Evolutionary conservation across 2,797 vertebrate genomes (phyloP), one percentile per base, ranked within the genome.

Genomic region (Glossophaga mutica): DNA sequence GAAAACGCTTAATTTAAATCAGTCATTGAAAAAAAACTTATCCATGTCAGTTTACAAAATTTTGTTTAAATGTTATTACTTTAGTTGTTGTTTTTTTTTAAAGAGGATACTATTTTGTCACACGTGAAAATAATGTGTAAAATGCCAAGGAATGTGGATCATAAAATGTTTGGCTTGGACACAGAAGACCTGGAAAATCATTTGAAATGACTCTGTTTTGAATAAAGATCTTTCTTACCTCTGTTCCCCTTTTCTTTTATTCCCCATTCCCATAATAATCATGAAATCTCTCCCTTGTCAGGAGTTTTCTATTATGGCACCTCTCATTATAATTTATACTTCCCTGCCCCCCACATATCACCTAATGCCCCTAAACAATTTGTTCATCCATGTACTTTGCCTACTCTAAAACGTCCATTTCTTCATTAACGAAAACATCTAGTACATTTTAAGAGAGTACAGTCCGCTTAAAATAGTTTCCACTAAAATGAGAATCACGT

Each of bases 1-100:
- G 48, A 97, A 21, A 87, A 82, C 7, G 50, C 46, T 76, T 76
- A 89, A 91, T 89, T 87, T 92, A 94, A 96, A 91, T 90, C 52
- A 94, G 18, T 73, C 88, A 95, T 94, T 95, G 71, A 87, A 87
- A 81, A 81, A 90, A 52, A 77, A 92, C 18, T 22, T 76, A 34
- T 4, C 37, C 18, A 84, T 91, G 32, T 73, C 44, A 74, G 46
- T 50, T 93, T 79, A 71, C 4, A 87, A 26, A 90, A 65, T 95
- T 84, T 89, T 52, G 14, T 95, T 96, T 91, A 70, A 91, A 87
- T 37, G 44, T 59, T 81, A 92, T 65, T 50, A 82, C 34, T 89
- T 42, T 92, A 50, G 95, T 88, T 85, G 52, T 78, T 78, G 4
- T 76, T 77, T 94, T 84, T 19, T 34, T 86, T 90, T 93, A 92